These are phyloP conservation scores for Gymnarchus niloticus DNA, from an alignment of 2,113 vertebrate genomes.

Conservation along the genomic window DNA sequence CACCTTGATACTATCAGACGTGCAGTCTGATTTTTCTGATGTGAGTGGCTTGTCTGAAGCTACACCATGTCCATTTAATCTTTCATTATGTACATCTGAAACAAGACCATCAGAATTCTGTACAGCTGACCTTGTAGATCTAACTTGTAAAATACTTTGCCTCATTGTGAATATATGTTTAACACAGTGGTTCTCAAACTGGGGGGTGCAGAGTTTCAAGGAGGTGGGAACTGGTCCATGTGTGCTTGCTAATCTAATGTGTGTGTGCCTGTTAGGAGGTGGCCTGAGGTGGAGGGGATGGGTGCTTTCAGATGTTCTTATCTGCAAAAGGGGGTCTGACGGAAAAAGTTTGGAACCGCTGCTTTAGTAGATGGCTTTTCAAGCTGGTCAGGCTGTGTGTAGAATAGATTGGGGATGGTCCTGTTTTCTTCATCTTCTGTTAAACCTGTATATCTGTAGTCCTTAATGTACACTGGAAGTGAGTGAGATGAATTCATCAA, in stretches of 20 bases:
- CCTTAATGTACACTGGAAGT: not conserved
- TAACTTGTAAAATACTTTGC: not conserved
- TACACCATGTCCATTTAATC: not conserved
- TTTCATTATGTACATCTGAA: not conserved
- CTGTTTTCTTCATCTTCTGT: not conserved
- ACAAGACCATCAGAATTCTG: not conserved
- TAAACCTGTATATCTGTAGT: not conserved
- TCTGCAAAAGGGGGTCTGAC: no score
- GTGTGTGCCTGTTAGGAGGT: no score
- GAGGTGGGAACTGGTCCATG: no score
- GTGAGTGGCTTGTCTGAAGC: not conserved
- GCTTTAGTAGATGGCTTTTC: no score
- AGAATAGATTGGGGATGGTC: not conserved
- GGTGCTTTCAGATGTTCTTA: no score
- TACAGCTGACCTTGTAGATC: not conserved
- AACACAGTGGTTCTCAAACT: not conserved
- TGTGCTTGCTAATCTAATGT: no score
- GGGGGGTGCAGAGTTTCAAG: no score
- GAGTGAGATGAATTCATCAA: not conserved
- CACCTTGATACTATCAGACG: not conserved
- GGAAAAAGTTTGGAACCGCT: no score
- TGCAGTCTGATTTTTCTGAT: not conserved
- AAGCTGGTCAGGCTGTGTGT: not conserved
- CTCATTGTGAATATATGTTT: conserved; percentile 6
- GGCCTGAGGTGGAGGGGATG: no score